A percentile compares a stretch with the other conserved stretches of the same genome.
These are phyloP conservation scores for Drosophila paracracens DNA, from an alignment of 2,888 invertebrate species.

Conservation along the genomic window DNA sequence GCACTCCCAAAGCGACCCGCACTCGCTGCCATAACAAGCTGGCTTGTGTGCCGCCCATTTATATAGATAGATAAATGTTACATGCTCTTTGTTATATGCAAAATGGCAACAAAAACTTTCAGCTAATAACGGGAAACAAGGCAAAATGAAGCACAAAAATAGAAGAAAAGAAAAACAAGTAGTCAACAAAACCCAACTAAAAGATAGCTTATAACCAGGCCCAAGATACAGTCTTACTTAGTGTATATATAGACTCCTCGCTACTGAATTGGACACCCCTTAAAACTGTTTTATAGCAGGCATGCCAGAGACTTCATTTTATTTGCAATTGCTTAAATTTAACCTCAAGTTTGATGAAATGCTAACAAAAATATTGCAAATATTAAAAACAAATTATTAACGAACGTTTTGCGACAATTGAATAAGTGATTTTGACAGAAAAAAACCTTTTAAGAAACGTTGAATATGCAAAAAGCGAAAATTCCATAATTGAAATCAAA, in stretches of 20 bases:
- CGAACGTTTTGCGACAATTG: neutral
- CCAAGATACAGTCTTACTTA: conserved; percentile 11
- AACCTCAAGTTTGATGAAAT: neutral
- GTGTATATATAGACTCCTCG: neutral
- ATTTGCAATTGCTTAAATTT: neutral
- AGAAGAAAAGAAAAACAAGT: neutral
- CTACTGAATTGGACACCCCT: neutral
- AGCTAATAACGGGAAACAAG: conserved; percentile 62
- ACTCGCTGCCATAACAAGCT: conserved; percentile 10
- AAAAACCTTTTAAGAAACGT: neutral
- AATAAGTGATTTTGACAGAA: fast-evolving
- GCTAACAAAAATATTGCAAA: no score
- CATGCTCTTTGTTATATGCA: conserved; percentile 15
- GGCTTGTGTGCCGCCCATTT: conserved; percentile 41
- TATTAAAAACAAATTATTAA: neutral
- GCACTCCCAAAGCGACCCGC: neutral
- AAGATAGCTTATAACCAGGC: neutral
- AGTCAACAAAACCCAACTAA: neutral
- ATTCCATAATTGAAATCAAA: neutral
- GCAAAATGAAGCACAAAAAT: conserved; percentile 35
- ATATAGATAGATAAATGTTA: conserved; percentile 54
- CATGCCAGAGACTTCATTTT: neutral
- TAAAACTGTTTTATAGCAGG: neutral
- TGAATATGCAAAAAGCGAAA: neutral
- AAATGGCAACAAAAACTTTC: conserved; percentile 44